Evolutionary conservation across 2,888 invertebrate genomes (phyloP).

Genomic region (Calliscelio sp.): DNA sequence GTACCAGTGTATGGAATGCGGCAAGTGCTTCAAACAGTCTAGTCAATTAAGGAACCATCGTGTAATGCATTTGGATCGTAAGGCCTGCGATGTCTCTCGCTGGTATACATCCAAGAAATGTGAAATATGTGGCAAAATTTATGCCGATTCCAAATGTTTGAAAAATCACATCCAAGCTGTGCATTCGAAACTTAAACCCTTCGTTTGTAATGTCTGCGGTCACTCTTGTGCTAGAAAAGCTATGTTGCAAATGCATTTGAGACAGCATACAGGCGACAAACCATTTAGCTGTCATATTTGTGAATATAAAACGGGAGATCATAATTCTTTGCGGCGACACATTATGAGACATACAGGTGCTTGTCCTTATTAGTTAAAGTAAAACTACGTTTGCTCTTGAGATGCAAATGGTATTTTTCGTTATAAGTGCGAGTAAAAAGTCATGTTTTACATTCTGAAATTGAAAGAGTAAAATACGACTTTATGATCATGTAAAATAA

Average conservation of each 20-base stretch:
- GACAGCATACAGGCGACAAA: conserved; percentile 93
- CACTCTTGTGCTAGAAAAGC: conserved; percentile 91
- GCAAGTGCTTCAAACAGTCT: conserved; percentile 88
- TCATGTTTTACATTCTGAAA: too few species aligned
- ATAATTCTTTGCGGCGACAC: conserved; percentile 90
- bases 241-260: conserved; percentile 90
- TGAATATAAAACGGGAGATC: conserved; percentile 91
- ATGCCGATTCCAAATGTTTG: conserved; percentile 90
- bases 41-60: conserved; percentile 89
- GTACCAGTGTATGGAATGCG: conserved; percentile 87
- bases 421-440: too few species aligned
- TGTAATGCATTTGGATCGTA: conserved; percentile 86
- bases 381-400: too few species aligned
- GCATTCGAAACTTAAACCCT: conserved; percentile 91
- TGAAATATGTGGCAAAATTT: conserved; percentile 88
- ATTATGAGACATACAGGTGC: conserved; percentile 88
- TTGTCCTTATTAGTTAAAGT: too few species aligned
- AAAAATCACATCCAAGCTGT: conserved; percentile 91
- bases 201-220: conserved; percentile 91
- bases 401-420: too few species aligned
- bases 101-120: conserved; percentile 90
- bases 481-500: too few species aligned
- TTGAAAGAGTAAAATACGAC: too few species aligned
- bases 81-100: conserved; percentile 81
- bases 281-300: conserved; percentile 91